Base-by-base conservation (phyloP, 2,113 vertebrate genomes). In the Lota lota region DNA sequence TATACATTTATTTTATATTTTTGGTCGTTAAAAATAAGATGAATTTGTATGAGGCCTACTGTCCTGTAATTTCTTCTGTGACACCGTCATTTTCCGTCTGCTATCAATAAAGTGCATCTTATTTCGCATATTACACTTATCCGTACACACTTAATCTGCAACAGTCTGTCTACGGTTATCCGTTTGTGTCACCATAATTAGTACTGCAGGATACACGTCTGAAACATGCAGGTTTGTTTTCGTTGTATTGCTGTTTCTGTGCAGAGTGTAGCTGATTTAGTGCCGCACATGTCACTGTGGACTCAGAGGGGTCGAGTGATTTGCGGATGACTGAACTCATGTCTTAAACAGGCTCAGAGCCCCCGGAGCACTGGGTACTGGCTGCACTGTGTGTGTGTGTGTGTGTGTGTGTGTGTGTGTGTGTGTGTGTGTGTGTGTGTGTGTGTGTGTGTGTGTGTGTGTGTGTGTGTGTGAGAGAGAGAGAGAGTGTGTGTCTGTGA, bases 301-400 rank as follows among this genome's bases (percentile, higher is more conserved):
- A 73, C 22, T 60, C 53, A 22, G 22, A 78, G 72, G 75, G 68
- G 67, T 73, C 50, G 59, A 70, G 68, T 67, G 63, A 68, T 83
- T 77, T 77, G 61, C 70, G 72, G 74, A 77, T 75, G 76, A 82
- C 68, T 79, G 79, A 80, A 80, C 74, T 76, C 0, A 33, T 74
- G 70, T 78, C 78, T 76, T 76, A 67, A 79, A 79, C 69, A 70
- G 79, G 75, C 56, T 22, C 6, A 69, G 22, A 79, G 69, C 74
- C 79, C 74, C 79, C 28, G 8, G 20, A 59, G 79, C 77, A 76
- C 75, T 40, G 70, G 67, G 63, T 64, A 22, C 64, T 68, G 28
- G 61, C 58, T 67, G 69, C 60, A 8, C 28, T 47, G 8, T 47
- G 40, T 8, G 40, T 47, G 10, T 47, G 40, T 11, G 40, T 47